Evolutionary conservation across 1,140 invertebrate species (phyloP), one percentile per base, ranked within the genome.

Genomic region (Eurytemora carolleeae): DNA sequence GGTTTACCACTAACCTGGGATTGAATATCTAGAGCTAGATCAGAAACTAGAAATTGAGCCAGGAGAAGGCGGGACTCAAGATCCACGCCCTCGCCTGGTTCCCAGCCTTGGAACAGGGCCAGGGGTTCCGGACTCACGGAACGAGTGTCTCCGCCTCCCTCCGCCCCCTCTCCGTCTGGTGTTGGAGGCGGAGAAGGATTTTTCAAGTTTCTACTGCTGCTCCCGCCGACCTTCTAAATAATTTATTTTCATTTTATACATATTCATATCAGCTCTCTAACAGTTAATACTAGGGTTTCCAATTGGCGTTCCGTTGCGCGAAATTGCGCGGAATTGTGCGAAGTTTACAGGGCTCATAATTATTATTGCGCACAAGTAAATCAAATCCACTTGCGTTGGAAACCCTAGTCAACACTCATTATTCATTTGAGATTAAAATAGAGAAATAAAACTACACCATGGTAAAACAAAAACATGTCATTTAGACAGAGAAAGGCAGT

Each of bases 21-120:
- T 68, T 89, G 75, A 17, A 75, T 67, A 74, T 93, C 88, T 2
- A 93, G 76, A 0, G 86, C 85, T 76, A 93, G 78, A 67, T 87
- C 85, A 67, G 89, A 85, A 66, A 94, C 81, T 1, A 82, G 80
- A 71, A 95, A 93, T 71, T 92, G 86, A 54, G 89, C 74, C 71
- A 90, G 78, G 59, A 93, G 75, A 1, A 88, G 76, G 63, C 82
- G 80, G n/a, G 79, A 75, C n/a, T n/a, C n/a, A n/a, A n/a, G n/a
- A n/a, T n/a, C n/a, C n/a, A n/a, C n/a, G 19, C 77, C 70, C 53
- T 71, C 71, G 22, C 61, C 59, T 2, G 60, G 20, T 20, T 57
- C 57, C 3, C n/a, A n/a, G n/a, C n/a, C n/a, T n/a, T n/a, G n/a
- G 60, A n/a, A 44, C 53, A 19, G 17, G 23, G 53, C 22, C 3